phyloP scores from a whole-genome alignment of 1,140 invertebrate genomes.

The Bombus confusus region DNA sequence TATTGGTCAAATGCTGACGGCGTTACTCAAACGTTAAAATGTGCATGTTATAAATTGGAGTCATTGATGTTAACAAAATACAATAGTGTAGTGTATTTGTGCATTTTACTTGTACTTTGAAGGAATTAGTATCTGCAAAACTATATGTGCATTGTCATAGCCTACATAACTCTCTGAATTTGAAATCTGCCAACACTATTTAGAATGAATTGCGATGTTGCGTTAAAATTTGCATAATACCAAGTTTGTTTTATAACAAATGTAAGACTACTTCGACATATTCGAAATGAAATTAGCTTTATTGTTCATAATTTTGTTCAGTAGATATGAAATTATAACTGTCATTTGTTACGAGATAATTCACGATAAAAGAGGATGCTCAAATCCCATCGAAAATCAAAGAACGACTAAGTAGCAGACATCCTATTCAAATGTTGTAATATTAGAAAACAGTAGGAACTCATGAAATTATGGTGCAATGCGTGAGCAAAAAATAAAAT shows the following conservation, averaged over 20 bases:
- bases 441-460: slow-evolving; percentile 35
- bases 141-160: slow-evolving; percentile 47
- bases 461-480: slow-evolving; percentile 42
- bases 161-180: slow-evolving; percentile 38
- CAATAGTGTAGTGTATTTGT: slow-evolving; percentile 60
- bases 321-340: not conserved
- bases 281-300: not conserved
- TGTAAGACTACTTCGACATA: not conserved
- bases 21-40: slow-evolving; percentile 48
- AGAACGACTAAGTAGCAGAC: slow-evolving; percentile 65
- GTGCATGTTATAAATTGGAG: slow-evolving; percentile 63
- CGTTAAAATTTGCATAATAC: slow-evolving; percentile 18
- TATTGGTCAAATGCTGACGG: slow-evolving; percentile 48
- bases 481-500: slow-evolving; percentile 36
- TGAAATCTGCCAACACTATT: slow-evolving; percentile 27
- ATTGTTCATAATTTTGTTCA: slow-evolving; percentile 7
- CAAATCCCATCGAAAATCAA: slow-evolving; percentile 62
- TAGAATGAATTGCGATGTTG: slow-evolving; percentile 3
- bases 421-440: slow-evolving; percentile 18
- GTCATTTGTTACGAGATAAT: slow-evolving; percentile 13
- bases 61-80: slow-evolving; percentile 64
- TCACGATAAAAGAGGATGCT: slow-evolving; percentile 28
- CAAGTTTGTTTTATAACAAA: slow-evolving; percentile 13
- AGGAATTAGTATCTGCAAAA: slow-evolving; percentile 44
- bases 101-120: slow-evolving; percentile 61